Evolutionary conservation across 2,797 vertebrate genomes (phyloP).

Genomic region (Naso thynnoides): DNA sequence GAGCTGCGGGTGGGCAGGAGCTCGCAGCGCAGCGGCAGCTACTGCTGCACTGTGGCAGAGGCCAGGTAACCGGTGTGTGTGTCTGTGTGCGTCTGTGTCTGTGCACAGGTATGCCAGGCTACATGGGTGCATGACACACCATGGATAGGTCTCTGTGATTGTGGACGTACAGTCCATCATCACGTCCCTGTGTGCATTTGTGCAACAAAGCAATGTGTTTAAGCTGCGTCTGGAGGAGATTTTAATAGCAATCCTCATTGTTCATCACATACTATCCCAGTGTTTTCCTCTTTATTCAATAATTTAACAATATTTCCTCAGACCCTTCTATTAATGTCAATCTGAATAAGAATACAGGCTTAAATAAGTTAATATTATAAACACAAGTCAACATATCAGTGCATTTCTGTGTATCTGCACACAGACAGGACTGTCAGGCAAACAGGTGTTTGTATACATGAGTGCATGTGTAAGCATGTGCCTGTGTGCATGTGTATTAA

Average conservation of each 20-base stretch:
- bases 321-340: background rate
- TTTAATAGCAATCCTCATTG: background rate
- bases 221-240: background rate
- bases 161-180: constrained; percentile 19
- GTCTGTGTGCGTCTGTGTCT: constrained; percentile 28
- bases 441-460: constrained; percentile 32
- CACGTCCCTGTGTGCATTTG: background rate
- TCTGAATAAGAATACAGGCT: background rate
- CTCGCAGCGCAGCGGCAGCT: constrained; percentile 89
- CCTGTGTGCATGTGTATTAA: constrained; percentile 31
- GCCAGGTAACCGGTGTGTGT: constrained; percentile 87
- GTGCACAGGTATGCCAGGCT: constrained; percentile 34
- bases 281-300: background rate
- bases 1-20: constrained; percentile 87
- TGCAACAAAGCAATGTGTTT: constrained; percentile 3
- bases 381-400: background rate
- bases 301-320: background rate
- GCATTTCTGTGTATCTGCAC: background rate
- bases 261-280: background rate
- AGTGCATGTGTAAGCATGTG: constrained; percentile 17
- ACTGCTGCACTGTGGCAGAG: constrained; percentile 91
- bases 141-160: background rate
- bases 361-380: background rate
- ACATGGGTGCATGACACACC: background rate
- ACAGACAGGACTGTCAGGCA: background rate